Conservation (phyloP, 2,797 vertebrate genomes). For the Clarias pachynema region DNA sequence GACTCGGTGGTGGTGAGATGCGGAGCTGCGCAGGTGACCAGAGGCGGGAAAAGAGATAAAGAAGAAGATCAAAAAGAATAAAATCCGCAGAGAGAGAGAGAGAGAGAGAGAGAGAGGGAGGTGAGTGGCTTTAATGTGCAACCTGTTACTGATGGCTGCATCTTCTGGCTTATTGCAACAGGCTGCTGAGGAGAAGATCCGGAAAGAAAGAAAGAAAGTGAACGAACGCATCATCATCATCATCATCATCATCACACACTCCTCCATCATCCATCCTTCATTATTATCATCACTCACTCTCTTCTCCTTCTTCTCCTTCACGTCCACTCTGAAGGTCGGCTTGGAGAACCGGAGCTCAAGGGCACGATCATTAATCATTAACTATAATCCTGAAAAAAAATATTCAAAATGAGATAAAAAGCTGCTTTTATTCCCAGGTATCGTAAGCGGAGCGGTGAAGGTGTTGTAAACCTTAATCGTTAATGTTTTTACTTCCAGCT, state of each 20-base stretch:
- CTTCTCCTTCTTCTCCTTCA: conserved; percentile 5
- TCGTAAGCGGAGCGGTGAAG: neutral
- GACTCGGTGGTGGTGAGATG: conserved; percentile 58
- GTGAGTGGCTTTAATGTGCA: conserved; percentile 64
- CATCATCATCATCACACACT: neutral
- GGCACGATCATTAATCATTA: conserved; percentile 39
- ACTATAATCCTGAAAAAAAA: neutral
- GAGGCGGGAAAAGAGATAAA: conserved; percentile 14
- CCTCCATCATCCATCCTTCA: neutral
- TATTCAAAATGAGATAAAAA: neutral
- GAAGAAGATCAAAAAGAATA: neutral
- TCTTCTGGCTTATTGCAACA: conserved; percentile 24
- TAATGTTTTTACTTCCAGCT: too few relatives aligned
- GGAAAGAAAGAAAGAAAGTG: conserved; percentile 26
- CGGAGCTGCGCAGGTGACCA: conserved; percentile 79
- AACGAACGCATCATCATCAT: neutral
- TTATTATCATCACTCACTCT: neutral
- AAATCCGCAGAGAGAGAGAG: conserved; percentile 11
- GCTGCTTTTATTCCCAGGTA: too few relatives aligned
- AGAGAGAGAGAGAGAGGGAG: conserved; percentile 58
- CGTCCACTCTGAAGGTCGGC: conserved; percentile 26
- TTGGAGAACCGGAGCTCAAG: conserved; percentile 49
- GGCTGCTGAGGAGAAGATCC: conserved; percentile 34
- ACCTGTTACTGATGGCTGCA: conserved; percentile 54
- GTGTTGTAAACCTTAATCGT: neutral